A percentile compares a stretch with the other conserved stretches of the same genome.
These are phyloP conservation scores for Musca domestica DNA, from an alignment of 1,140 invertebrate genomes.

Conservation along the genomic window DNA sequence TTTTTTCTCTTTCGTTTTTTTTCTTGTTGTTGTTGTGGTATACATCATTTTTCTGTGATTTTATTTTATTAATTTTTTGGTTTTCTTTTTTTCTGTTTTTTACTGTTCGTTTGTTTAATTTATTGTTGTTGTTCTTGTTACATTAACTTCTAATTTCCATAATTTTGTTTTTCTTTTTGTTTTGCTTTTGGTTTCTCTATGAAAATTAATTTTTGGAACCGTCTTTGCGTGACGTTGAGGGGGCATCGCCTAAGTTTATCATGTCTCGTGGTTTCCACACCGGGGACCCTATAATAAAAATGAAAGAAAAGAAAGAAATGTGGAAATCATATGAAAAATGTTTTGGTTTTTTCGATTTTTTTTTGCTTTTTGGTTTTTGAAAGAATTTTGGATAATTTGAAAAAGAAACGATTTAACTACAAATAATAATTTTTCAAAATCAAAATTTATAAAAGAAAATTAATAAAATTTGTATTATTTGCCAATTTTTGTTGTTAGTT, in stretches of 20 bases:
- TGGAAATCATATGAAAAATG: constrained; percentile 53
- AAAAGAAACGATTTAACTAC: constrained; percentile 24
- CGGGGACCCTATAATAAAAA: constrained; percentile 76
- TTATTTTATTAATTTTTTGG: too few species aligned
- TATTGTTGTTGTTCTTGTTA: background rate
- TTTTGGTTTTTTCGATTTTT: constrained; percentile 12
- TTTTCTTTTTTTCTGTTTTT: background rate
- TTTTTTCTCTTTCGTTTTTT: too few species aligned
- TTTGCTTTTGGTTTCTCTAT: constrained; percentile 23
- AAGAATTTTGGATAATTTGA: constrained; percentile 17
- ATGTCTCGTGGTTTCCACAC: constrained; percentile 87
- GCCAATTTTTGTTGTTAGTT: too few species aligned
- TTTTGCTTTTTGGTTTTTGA: constrained; percentile 14
- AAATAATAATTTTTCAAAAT: constrained; percentile 9
- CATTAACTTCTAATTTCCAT: background rate
- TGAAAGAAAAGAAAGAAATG: constrained; percentile 54
- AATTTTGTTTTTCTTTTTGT: constrained; percentile 20
- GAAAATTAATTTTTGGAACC: constrained; percentile 51
- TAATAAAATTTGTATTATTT: too few species aligned
- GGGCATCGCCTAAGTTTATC: constrained; percentile 57
- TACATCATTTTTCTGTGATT: too few species aligned
- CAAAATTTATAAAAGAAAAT: too few species aligned
- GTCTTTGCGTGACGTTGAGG: constrained; percentile 55
- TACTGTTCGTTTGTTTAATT: background rate
- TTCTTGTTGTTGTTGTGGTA: too few species aligned